Evolutionary conservation across 2,888 invertebrate genomes (phyloP).

Genomic region (Willowsia nigromaculata): DNA sequence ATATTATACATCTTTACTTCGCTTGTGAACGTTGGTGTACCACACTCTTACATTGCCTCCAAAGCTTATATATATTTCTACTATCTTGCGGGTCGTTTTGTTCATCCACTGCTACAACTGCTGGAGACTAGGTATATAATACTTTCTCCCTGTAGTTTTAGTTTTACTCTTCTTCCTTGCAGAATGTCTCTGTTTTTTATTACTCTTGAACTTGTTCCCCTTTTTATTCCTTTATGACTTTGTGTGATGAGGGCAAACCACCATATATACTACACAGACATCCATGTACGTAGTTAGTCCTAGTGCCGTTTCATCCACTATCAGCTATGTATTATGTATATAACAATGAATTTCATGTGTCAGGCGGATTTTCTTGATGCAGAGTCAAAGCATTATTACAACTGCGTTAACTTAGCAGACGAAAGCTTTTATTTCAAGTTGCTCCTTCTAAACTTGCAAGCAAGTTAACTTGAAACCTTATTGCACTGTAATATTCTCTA

Average conservation of each 20-base stretch:
- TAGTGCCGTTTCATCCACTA: not conserved
- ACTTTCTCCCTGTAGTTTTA: too few relatives aligned
- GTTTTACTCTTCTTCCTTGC: not conserved
- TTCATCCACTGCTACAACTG: not conserved
- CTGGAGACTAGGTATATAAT: not conserved
- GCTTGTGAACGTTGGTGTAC: too few relatives aligned
- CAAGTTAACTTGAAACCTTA: not conserved
- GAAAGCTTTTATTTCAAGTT: not conserved
- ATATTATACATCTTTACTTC: not conserved
- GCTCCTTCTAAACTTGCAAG: not conserved
- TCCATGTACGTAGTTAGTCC: too few relatives aligned
- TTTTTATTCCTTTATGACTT: constrained; percentile 65
- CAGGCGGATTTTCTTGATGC: constrained; percentile 10
- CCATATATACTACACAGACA: not conserved
- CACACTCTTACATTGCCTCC: not conserved
- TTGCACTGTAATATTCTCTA: not conserved
- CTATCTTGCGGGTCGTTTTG: not conserved
- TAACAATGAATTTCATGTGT: not conserved
- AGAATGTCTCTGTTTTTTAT: constrained; percentile 65
- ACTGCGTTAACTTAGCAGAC: constrained; percentile 19
- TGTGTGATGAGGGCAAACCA: constrained; percentile 24
- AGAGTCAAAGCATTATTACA: constrained; percentile 8
- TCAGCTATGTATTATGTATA: not conserved
- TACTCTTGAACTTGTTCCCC: constrained; percentile 68
- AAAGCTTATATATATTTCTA: not conserved